Evolutionary conservation across 37 sponge, comb jelly and placozoan genomes (phyloP), one percentile per base, ranked within the genome.

Genomic region (Amphimedon queenslandica): DNA sequence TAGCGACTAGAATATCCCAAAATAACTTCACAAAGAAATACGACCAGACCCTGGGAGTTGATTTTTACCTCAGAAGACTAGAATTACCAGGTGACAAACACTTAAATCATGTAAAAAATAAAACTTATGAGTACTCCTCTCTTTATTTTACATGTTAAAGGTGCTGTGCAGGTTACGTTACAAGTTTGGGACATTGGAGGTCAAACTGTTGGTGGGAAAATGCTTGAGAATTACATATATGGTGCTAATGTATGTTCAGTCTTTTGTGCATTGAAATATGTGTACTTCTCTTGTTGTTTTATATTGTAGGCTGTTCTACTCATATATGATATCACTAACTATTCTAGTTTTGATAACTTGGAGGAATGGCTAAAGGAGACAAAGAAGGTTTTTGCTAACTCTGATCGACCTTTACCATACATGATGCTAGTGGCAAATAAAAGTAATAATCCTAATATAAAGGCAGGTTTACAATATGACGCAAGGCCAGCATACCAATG

Each of bases 171-270:
- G 35, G 94, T 93, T 4, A 72, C 95, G 0, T 76, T 97, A 21
- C 95, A 92, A 70, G 93, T 98, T 31, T 94, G 99, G 99, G 99
- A 95, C 73, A 98, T 94, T 64, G 99, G 99, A 11, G 99, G 99
- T 0, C 99, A 94, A 63, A 82, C 93, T 0, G 71, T 98, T 23
- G 99, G 99, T 13, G 99, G 99, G 21, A 73, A 74, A 37, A 97
- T 97, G 98, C 82, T 97, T 70, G 82, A 91, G 28, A 94, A 88
- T 75, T 97, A 97, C 80, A 69, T 97, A 4, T 83, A 82, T 53
- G 98, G 98, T 63, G 89, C 90, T 31, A 55, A 97, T 72, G 96
- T 96, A 74, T 71, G 82, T 24, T 18, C 13, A 47, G 53, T 47
- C 53, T 47, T 47, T 8, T 18, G 13, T 47, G 13, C 53, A 47